Percentiles rank a stretch among this genome's conserved stretches.
Conservation (phyloP, 2,113 vertebrate species). For the Hemicordylus capensis region DNA sequence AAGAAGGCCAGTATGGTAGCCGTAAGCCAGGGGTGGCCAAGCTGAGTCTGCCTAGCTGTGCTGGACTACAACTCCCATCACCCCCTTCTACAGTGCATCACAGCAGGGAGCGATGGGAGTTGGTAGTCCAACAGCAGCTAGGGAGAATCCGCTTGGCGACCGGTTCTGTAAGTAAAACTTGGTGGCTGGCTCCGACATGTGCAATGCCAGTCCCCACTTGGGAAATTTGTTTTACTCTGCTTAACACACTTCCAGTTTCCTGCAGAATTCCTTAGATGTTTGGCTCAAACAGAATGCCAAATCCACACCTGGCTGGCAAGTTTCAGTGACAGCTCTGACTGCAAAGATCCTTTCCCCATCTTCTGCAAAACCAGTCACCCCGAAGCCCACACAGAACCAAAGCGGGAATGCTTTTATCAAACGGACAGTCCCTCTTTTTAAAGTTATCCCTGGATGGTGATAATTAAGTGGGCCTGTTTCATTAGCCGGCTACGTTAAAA, state of each 20-base stretch:
- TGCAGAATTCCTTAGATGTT: background rate
- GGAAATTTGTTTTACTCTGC: background rate
- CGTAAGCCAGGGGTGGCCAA: too few relatives aligned
- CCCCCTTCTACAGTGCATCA: too few relatives aligned
- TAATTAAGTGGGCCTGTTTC: background rate
- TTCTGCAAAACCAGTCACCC: background rate
- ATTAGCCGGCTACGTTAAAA: conserved; percentile 31
- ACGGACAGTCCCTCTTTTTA: background rate
- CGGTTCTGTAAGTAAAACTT: background rate
- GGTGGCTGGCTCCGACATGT: background rate
- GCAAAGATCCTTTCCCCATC: background rate
- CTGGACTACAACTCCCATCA: too few relatives aligned
- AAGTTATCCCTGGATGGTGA: background rate
- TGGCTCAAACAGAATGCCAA: background rate
- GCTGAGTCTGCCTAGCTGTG: too few relatives aligned
- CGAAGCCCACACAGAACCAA: background rate
- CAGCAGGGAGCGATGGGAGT: too few relatives aligned
- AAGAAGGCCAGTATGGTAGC: too few relatives aligned
- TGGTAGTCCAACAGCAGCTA: too few relatives aligned
- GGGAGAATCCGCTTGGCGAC: too few relatives aligned
- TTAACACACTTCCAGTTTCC: background rate
- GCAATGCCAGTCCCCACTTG: background rate
- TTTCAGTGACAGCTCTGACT: background rate
- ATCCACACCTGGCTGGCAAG: background rate
- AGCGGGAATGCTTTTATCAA: background rate